phyloP scores from a whole-genome alignment of 2,888 invertebrate species.

The Monochamus alternatus region DNA sequence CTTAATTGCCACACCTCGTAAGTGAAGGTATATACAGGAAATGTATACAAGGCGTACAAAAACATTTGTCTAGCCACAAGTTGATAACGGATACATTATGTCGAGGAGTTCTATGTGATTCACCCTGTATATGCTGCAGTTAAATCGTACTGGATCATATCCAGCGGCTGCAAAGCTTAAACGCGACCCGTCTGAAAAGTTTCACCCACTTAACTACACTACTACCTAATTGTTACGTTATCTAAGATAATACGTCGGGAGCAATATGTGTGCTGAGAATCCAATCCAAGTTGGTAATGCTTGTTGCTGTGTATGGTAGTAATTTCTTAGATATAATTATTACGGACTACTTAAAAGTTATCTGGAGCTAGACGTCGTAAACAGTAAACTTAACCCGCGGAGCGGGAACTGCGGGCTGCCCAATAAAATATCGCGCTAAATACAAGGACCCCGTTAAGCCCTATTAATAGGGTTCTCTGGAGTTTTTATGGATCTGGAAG shows the following conservation, averaged over 20 bases:
- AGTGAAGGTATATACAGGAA: no score
- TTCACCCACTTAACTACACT: neutral
- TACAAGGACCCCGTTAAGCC: neutral
- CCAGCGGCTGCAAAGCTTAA: neutral
- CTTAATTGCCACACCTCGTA: no score
- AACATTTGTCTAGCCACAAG: no score
- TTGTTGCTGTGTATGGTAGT: neutral
- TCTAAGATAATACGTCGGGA: neutral
- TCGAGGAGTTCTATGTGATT: no score
- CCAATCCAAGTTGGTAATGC: conserved; percentile 7
- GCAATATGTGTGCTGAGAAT: conserved; percentile 8
- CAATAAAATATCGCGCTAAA: neutral
- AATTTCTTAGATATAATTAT: conserved; percentile 29
- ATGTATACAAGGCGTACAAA: no score
- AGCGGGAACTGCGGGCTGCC: neutral
- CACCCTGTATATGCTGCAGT: neutral
- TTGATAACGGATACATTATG: no score
- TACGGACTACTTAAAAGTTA: conserved; percentile 22
- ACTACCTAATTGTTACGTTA: conserved; percentile 9
- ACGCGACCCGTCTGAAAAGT: neutral
- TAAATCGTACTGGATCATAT: neutral
- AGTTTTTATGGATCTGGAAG: neutral
- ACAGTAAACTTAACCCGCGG: conserved; percentile 10
- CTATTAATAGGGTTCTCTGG: neutral
- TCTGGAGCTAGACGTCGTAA: conserved; percentile 5